phyloP scores from a whole-genome alignment of 2,888 invertebrate species.

The Lasioglossum villosulum region DNA sequence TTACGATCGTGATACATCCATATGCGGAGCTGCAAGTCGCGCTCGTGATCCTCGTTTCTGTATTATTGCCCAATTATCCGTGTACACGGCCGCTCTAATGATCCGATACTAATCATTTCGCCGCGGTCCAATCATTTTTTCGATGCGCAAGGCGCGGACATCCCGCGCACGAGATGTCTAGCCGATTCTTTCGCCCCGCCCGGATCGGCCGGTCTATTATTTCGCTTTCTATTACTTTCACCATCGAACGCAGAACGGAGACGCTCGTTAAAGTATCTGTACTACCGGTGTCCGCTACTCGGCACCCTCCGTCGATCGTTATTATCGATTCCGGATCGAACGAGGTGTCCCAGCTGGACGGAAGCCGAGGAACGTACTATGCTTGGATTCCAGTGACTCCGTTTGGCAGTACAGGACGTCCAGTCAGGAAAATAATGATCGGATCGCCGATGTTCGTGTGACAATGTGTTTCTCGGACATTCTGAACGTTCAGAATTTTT shows the following conservation, averaged over 20 bases:
- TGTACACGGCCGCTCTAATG: conserved; percentile 64
- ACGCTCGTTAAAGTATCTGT: conserved; percentile 46
- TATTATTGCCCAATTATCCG: conserved; percentile 70
- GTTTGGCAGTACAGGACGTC: not conserved
- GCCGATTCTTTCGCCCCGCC: conserved; percentile 16
- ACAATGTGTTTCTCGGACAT: not conserved
- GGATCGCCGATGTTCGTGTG: not conserved
- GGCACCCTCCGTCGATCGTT: conserved; percentile 2
- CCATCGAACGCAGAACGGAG: conserved; percentile 37
- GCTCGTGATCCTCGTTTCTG: conserved; percentile 68
- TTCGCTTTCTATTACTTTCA: conserved; percentile 69
- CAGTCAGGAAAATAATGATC: not conserved
- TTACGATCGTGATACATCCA: conserved; percentile 64
- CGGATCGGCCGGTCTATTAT: conserved; percentile 47
- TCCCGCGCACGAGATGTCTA: conserved; percentile 27
- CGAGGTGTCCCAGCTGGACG: not conserved
- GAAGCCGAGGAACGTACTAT: not conserved
- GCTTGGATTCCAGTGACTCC: not conserved
- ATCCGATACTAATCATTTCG: conserved; percentile 68
- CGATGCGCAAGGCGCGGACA: not conserved
- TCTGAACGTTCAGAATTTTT: not conserved
- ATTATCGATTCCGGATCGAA: not conserved
- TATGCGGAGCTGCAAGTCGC: conserved; percentile 53
- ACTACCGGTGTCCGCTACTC: conserved; percentile 30
- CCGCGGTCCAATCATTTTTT: conserved; percentile 33